phyloP scores from a whole-genome alignment of 2,113 vertebrate genomes.

The Haplochromis burtoni region DNA sequence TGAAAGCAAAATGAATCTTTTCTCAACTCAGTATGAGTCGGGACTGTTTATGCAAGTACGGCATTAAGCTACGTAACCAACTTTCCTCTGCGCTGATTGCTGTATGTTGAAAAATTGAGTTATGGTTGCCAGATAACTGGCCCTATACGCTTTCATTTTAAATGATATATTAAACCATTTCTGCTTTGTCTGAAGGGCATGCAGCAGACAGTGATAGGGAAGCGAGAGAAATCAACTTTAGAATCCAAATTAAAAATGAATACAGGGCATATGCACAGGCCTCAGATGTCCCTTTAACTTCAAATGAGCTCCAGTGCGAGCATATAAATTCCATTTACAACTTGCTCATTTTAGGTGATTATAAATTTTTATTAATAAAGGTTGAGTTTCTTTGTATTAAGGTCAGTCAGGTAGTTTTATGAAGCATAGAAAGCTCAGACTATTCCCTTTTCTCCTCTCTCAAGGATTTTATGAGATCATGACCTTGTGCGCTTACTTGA shows the following conservation, averaged over 20 bases:
- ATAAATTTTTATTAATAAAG: not conserved
- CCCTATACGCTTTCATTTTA: not conserved
- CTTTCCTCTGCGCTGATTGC: not conserved
- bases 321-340: not conserved
- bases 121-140: not conserved
- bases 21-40: not conserved
- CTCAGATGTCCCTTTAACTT: slow-evolving; percentile 1
- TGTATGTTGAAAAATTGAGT: not conserved
- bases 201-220: not conserved
- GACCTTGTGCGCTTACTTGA: not conserved
- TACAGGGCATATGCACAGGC: not conserved
- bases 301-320: not conserved
- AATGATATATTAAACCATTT: not conserved
- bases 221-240: not conserved
- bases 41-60: not conserved
- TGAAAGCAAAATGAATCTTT: not conserved
- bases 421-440: not conserved
- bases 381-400: not conserved
- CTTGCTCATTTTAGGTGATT: not conserved
- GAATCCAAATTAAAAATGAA: not conserved
- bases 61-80: not conserved
- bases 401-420: not conserved
- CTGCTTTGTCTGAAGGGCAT: slow-evolving; percentile 6
- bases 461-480: not conserved
- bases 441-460: not conserved